These are phyloP conservation scores for Hydrophis major DNA, from an alignment of 2,797 vertebrate genomes.

Conservation along the genomic window DNA sequence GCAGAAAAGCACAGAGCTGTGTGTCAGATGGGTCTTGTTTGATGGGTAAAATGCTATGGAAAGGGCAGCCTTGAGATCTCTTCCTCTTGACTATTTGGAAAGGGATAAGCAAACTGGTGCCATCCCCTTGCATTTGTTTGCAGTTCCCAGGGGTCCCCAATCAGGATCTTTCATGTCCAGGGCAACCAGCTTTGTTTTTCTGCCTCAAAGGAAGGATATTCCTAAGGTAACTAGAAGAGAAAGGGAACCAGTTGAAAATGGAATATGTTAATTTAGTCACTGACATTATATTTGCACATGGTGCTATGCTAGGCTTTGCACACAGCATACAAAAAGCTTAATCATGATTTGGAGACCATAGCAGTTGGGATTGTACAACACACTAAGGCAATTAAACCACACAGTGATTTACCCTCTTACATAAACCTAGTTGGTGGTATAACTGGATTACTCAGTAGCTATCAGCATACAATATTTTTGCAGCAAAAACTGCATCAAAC, in stretches of 20 bases:
- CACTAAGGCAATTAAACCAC: background rate
- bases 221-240: background rate
- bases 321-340: background rate
- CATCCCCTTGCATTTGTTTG: background rate
- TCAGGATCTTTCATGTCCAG: background rate
- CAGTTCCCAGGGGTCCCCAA: background rate
- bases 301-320: background rate
- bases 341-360: background rate
- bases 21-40: background rate
- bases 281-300: background rate
- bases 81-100: background rate
- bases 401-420: background rate
- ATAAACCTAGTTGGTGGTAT: background rate
- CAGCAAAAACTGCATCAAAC: background rate
- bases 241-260: background rate
- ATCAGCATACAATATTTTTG: background rate
- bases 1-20: background rate
- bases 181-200: background rate
- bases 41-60: background rate
- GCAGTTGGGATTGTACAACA: background rate
- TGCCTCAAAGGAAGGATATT: background rate
- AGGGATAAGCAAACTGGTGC: background rate
- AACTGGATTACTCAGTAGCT: background rate
- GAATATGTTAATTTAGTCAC: rapidly evolving
- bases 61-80: background rate